Evolutionary conservation across 2,888 invertebrate genomes (phyloP).

Genomic region (Epiblema foenella): DNA sequence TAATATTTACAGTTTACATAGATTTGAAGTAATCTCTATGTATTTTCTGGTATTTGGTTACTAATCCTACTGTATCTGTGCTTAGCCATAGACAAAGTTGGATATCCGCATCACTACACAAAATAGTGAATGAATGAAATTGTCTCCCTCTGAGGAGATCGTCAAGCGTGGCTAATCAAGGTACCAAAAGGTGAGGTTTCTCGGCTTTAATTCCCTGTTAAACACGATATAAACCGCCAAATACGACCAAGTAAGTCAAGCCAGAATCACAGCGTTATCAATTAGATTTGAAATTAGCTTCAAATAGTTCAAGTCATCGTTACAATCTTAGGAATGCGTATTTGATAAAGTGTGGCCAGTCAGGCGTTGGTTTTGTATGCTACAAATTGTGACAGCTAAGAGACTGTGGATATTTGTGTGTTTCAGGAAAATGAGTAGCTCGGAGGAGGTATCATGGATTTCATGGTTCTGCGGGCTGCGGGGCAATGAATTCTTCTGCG

Average conservation of each 20-base stretch:
- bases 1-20: too few species aligned
- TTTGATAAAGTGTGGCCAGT: slow-evolving; percentile 60
- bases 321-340: slow-evolving; percentile 62
- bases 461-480: slow-evolving; percentile 99
- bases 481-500: slow-evolving; percentile 99
- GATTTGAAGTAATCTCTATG: not conserved
- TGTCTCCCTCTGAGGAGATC: slow-evolving; percentile 58
- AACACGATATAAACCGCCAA: slow-evolving; percentile 51
- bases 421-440: slow-evolving; percentile 98
- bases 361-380: slow-evolving; percentile 54
- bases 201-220: slow-evolving; percentile 59
- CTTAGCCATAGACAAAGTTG: slow-evolving; percentile 26
- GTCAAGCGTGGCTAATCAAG: slow-evolving; percentile 95
- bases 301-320: slow-evolving; percentile 52
- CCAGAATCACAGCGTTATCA: slow-evolving; percentile 46
- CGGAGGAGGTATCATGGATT: slow-evolving; percentile 99
- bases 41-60: too few species aligned
- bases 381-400: slow-evolving; percentile 17
- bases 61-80: slow-evolving; percentile 23
- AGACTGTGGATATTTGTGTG: slow-evolving; percentile 30
- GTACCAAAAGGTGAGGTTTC: slow-evolving; percentile 90
- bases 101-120: slow-evolving; percentile 39
- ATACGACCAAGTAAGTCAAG: slow-evolving; percentile 50
- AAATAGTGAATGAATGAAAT: slow-evolving; percentile 35
- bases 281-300: slow-evolving; percentile 50